Evolutionary conservation across 2,797 vertebrate genomes (phyloP), one percentile per base, ranked within the genome.

Genomic region (Alectoris magna): DNA sequence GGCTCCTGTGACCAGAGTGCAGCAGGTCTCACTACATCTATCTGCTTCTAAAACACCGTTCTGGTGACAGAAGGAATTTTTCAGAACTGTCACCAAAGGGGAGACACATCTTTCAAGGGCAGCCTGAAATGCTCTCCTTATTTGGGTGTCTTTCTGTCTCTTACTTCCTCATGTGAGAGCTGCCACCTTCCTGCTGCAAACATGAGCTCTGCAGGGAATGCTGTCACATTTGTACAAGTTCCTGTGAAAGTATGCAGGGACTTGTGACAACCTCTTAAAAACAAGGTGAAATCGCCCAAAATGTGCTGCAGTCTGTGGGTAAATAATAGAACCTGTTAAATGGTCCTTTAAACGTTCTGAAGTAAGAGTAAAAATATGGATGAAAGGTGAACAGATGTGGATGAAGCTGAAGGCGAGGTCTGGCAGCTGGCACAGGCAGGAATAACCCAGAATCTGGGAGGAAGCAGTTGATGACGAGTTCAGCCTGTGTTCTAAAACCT

Each of bases 21-120:
- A 55, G 43, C 29, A 69, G 43, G 18, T 68, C 88, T 48, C 55
- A 51, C 36, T n/a, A 21, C 63, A 78, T 21, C 26, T 43, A 60
- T 8, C 38, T 38, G 10, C 12, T 72, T 29, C 13, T 56, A 36
- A 34, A 44, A 23, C 23, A 24, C 51, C 18, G 34, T 43, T 39
- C 10, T 43, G 4, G 31, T 15, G 14, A 75, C 21, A 53, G 0
- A 49, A 10, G 11, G 43, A 60, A 72, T 83, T 79, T 62, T 56
- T 79, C 51, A 79, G 19, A 80, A 53, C 5, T 59, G 67, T 43
- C 11, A 70, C 4, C 0, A 49, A 0, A 67, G 27, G 16, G 19
- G 38, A 73, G 24, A 27, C 0, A 13, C 34, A 78, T 81, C 55
- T 11, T 39, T 26, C 63, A 72, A 27, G 75, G 51, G 13, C 36